Evolutionary conservation across 2,797 vertebrate genomes (phyloP).

Genomic region (Gadopsis bispinosus): DNA sequence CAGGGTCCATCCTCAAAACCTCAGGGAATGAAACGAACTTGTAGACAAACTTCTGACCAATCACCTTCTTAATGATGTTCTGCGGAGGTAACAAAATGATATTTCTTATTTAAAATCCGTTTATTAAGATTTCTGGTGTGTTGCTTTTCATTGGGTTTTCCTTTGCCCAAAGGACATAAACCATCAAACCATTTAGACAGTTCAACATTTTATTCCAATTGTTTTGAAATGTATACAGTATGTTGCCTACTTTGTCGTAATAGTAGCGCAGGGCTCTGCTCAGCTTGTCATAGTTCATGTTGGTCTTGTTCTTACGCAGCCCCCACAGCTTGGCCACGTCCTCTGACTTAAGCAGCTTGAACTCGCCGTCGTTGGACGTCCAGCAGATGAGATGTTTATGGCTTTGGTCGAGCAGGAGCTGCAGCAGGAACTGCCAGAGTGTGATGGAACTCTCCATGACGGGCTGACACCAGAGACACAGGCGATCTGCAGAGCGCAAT

Average conservation of each 20-base stretch:
- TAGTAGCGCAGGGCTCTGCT: constrained; percentile 98
- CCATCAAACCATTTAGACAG: neutral
- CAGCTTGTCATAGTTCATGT: constrained; percentile 99
- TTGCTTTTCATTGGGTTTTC: neutral
- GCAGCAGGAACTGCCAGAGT: constrained; percentile 99
- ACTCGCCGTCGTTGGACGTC: constrained; percentile 97
- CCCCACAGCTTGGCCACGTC: constrained; percentile 99
- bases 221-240: constrained; percentile 66
- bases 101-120: neutral
- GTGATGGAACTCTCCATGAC: constrained; percentile 99
- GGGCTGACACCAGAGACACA: constrained; percentile 15
- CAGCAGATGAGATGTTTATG: constrained; percentile 98
- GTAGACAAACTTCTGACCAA: constrained; percentile 97
- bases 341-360: constrained; percentile 97
- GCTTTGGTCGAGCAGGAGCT: constrained; percentile 95
- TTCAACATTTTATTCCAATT: neutral
- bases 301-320: constrained; percentile 98
- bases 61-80: constrained; percentile 99
- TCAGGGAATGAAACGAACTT: constrained; percentile 97
- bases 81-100: constrained; percentile 69
- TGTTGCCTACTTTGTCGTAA: constrained; percentile 92
- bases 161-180: neutral
- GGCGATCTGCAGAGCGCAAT: constrained; percentile 37
- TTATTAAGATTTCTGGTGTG: neutral
- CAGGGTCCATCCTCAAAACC: constrained; percentile 95